Evolutionary conservation across 37 sponge, comb jelly and placozoan genomes (phyloP).

Genomic region (Dysidea cf. avara): DNA sequence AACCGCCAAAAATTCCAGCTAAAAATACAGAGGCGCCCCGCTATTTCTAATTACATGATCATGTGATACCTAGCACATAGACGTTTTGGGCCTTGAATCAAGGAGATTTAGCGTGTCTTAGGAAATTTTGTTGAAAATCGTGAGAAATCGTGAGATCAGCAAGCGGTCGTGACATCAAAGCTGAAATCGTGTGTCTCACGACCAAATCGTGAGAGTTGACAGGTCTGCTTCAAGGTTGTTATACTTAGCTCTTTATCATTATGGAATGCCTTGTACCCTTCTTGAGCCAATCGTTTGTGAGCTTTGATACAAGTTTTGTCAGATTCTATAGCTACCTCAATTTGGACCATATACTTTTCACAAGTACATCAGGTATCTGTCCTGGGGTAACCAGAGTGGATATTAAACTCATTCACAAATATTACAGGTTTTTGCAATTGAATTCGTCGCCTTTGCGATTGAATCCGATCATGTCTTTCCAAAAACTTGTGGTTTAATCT

Average conservation of each 20-base stretch:
- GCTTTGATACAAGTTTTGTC: conserved; percentile 8
- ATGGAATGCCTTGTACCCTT: conserved; percentile 12
- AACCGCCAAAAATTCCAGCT: too few species aligned
- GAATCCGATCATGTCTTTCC: conserved; percentile 36
- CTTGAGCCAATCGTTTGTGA: conserved; percentile 20
- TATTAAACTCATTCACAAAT: conserved; percentile 47
- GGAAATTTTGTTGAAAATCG: too few species aligned
- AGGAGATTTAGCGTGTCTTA: too few species aligned
- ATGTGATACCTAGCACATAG: too few species aligned
- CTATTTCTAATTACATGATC: too few species aligned
- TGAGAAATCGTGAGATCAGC: too few species aligned
- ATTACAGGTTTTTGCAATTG: conserved; percentile 34
- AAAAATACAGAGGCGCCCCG: too few species aligned
- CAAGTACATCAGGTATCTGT: conserved; percentile 30
- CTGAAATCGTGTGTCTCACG: too few species aligned
- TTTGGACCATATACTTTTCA: conserved; percentile 8
- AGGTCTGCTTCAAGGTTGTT: conserved; percentile 7
- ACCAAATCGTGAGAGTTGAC: not conserved
- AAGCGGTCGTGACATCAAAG: too few species aligned
- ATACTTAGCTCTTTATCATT: conserved; percentile 19
- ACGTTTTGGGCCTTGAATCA: too few species aligned
- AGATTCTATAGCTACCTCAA: not conserved
- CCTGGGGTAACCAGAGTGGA: conserved; percentile 45
- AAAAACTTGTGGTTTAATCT: conserved; percentile 23
- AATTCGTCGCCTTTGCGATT: conserved; percentile 14